A percentile compares a stretch with the other conserved stretches of the same genome.
Evolutionary conservation across 2,113 vertebrate species (phyloP).

Genomic region (Bos taurus): ARS-UCD2.0 NC_037334.1:73349501-73350000

Average conservation of each 20-base stretch:
- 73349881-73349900: not conserved
- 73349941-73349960: not conserved
- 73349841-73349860: not conserved
- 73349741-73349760: not conserved
- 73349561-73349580: not conserved
- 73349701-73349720: not conserved
- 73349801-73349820: not conserved
- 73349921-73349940: not conserved
- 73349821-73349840: not conserved
- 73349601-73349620: not conserved
- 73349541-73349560: not conserved
- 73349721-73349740: not conserved
- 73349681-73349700: not conserved
- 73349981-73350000: not conserved
- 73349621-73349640: not conserved
- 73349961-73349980: not conserved
- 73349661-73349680: not conserved
- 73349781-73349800: not conserved
- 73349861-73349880: not conserved
- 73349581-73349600: not conserved
- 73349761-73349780: not conserved
- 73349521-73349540: too few relatives aligned
- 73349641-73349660: not conserved
- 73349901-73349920: not conserved
- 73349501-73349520: not conserved